Conservation (phyloP, 2,113 vertebrate species). For the Elephantulus edwardii region DNA sequence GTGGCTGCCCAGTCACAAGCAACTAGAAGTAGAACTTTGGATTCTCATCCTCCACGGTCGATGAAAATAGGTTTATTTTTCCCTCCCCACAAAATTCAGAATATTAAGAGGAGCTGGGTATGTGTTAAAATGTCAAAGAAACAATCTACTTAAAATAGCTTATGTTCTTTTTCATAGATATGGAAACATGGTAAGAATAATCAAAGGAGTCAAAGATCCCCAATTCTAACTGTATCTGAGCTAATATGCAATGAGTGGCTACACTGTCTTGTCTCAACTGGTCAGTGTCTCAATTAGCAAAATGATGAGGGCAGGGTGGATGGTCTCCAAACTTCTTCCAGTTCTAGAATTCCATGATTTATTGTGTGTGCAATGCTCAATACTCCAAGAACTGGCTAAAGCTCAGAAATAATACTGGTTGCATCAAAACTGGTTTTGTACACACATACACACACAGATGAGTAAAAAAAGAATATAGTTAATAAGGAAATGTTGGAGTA, state of each 20-base stretch:
- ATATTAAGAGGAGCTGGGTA: neutral
- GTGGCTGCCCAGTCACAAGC: conserved; percentile 30
- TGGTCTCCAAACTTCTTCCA: neutral
- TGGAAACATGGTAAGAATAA: neutral
- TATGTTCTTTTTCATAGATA: neutral
- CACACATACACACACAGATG: neutral
- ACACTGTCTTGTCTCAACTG: neutral
- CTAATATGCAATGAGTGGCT: neutral
- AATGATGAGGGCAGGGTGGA: neutral
- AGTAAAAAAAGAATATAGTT: neutral
- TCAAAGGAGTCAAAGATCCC: neutral
- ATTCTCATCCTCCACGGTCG: neutral
- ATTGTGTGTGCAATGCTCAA: neutral
- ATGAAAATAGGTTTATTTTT: conserved; percentile 20
- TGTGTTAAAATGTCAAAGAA: neutral
- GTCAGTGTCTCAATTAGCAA: neutral
- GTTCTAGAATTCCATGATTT: neutral
- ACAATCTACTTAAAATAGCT: neutral
- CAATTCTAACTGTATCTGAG: neutral
- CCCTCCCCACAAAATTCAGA: neutral
- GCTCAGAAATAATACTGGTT: neutral
- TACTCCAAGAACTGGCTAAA: neutral
- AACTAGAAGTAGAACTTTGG: conserved; percentile 7
- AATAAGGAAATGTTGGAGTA: neutral
- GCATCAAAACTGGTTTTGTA: too few relatives aligned